Evolutionary conservation across 2,888 invertebrate genomes (phyloP).

Genomic region (Synanthedon formicaeformis): DNA sequence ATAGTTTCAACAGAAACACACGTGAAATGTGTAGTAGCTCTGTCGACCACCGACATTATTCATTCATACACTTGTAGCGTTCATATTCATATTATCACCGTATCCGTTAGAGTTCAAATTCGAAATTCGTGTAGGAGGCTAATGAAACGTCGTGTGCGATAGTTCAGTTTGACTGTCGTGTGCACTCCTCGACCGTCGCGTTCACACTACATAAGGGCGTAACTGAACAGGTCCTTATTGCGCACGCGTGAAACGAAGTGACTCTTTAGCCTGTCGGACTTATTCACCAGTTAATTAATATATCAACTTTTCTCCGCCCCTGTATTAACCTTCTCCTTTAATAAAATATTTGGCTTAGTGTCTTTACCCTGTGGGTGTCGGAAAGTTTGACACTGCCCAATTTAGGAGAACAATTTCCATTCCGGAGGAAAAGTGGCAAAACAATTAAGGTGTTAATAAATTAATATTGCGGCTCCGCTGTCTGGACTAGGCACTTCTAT

Average conservation of each 20-base stretch:
- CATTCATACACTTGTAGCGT: slow-evolving; percentile 33
- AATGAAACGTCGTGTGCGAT: slow-evolving; percentile 27
- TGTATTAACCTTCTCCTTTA: slow-evolving; percentile 55
- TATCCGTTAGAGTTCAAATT: slow-evolving; percentile 27
- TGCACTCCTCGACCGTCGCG: slow-evolving; percentile 32
- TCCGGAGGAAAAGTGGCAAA: slow-evolving; percentile 9
- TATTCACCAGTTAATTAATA: slow-evolving; percentile 68
- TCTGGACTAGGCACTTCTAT: slow-evolving; percentile 16
- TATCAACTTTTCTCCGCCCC: slow-evolving; percentile 63
- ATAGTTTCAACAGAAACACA: slow-evolving; percentile 6
- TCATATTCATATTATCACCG: slow-evolving; percentile 20
- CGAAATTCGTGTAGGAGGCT: slow-evolving; percentile 25
- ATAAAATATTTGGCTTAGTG: slow-evolving; percentile 36
- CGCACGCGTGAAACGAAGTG: slow-evolving; percentile 61
- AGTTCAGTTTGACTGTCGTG: slow-evolving; percentile 24
- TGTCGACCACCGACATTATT: slow-evolving; percentile 16
- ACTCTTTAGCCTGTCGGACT: slow-evolving; percentile 61
- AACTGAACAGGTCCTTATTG: slow-evolving; percentile 37
- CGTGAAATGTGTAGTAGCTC: slow-evolving; percentile 12
- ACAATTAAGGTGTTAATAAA: slow-evolving; percentile 29
- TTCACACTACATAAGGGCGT: slow-evolving; percentile 57
- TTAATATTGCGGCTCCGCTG: slow-evolving; percentile 23
- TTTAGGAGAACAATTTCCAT: slow-evolving; percentile 1
- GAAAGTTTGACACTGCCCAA: slow-evolving; percentile 6
- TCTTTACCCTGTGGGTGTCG: slow-evolving; percentile 3